These are phyloP conservation scores for Nymphalis c-album DNA, from an alignment of 2,888 invertebrate species.

Conservation along the genomic window DNA sequence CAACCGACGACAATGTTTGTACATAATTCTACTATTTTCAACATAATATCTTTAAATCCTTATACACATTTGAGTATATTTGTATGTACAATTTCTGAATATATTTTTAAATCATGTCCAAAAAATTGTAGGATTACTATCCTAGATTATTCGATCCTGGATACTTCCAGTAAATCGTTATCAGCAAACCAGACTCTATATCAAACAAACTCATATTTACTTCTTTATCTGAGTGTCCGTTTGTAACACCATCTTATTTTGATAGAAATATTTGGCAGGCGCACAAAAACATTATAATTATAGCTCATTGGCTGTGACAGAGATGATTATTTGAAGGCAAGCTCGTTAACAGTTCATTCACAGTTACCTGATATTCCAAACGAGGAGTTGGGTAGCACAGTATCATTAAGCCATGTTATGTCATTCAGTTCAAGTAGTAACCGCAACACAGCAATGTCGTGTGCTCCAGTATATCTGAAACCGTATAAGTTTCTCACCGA, in stretches of 20 bases:
- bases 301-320: slow-evolving; percentile 39
- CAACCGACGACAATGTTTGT: background rate
- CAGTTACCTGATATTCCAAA: slow-evolving; percentile 69
- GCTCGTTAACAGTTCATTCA: slow-evolving; percentile 42
- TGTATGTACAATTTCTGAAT: no score
- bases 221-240: slow-evolving; percentile 13
- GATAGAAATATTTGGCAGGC: slow-evolving; percentile 40
- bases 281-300: slow-evolving; percentile 39
- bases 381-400: slow-evolving; percentile 58
- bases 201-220: background rate
- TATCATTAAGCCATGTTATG: slow-evolving; percentile 51
- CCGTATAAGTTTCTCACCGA: slow-evolving; percentile 38
- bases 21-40: background rate
- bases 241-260: slow-evolving; percentile 35
- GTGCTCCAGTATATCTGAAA: slow-evolving; percentile 67
- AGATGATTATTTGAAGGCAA: slow-evolving; percentile 34
- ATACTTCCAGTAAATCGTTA: no score
- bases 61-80: background rate
- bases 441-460: slow-evolving; percentile 69
- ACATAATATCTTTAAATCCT: background rate
- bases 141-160: no score
- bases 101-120: no score
- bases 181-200: no score
- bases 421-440: slow-evolving; percentile 52
- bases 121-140: no score